Base-by-base conservation (phyloP, 1,140 invertebrate species). In the Meloidogyne exigua region DNA sequence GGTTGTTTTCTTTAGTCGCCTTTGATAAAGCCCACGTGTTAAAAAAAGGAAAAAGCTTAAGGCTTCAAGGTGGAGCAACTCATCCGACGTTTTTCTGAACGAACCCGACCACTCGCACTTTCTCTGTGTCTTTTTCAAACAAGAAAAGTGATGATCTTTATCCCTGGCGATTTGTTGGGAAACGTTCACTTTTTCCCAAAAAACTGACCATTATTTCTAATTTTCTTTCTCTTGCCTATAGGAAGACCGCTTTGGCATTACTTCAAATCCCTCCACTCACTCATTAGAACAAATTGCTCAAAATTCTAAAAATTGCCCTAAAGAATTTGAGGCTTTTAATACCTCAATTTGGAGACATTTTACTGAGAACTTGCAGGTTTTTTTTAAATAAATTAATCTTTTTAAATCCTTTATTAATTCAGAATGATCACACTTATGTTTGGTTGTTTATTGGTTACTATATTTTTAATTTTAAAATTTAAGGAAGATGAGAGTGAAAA, bases 351-450 rank as follows among this genome's bases (percentile, higher is more conserved):
- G 76, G 76, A 25, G 44, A 7, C 76, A 76, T 49, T 63, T 76
- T 26, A 78, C 63, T 5, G 76, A 28, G 25, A 76, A 76, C 42
- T 39, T 76, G 2, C 76, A 76, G 74, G 75, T 76, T 57, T 49
- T 70, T n/a, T 12, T 44, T 36, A 32, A 32, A 32, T 32, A 32
- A 32, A 32, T 32, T 32, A 32, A 3, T 67, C 23, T 26, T n/a
- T 77, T n/a, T 18, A 77, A 70, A 36, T 25, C 11, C 4, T 36
- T 49, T 23, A 23, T 57, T 28, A n/a, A n/a, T 57, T n/a, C 23
- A 81, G 81, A 81, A 83, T 44, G 80, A 81, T 28, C 49, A 80
- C 21, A 83, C 82, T 25, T 81, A 62, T 57, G 64, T 69, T 12
- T 81, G 80, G 77, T 78, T 74, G 63, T 36, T 11, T 1, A 44